Percentiles rank a stretch among this genome's conserved stretches.
Conservation (phyloP, 1,140 invertebrate genomes). For the Saccostrea cuccullata region DNA sequence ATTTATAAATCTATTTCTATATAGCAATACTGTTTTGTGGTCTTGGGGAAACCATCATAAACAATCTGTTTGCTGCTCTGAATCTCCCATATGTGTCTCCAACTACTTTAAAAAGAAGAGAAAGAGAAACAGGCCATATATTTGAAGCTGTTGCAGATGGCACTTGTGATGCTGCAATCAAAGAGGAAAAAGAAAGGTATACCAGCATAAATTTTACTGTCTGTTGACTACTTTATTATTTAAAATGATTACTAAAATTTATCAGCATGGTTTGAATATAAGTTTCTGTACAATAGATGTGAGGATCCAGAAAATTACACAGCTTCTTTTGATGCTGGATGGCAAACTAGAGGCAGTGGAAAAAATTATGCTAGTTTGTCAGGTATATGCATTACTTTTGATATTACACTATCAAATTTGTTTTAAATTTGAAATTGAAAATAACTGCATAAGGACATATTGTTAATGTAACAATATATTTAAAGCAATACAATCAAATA, state of each 20-base stretch:
- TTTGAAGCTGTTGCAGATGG: background rate
- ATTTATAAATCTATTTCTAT: too few species aligned
- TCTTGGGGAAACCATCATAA: background rate
- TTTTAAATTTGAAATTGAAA: background rate
- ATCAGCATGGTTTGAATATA: background rate
- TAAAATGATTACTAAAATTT: too few species aligned
- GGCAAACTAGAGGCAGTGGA: slow-evolving; percentile 19
- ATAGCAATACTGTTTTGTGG: background rate
- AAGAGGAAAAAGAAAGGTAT: background rate
- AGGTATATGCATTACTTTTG: background rate
- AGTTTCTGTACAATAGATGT: background rate
- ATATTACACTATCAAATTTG: background rate
- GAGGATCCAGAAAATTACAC: background rate
- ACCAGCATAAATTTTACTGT: background rate
- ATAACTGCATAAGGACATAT: background rate
- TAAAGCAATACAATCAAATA: background rate
- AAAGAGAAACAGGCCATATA: background rate
- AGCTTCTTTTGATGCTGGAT: slow-evolving; percentile 25
- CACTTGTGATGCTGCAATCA: background rate
- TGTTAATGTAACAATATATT: background rate
- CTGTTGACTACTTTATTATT: too few species aligned
- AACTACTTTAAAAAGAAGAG: background rate
- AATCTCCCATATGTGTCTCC: background rate
- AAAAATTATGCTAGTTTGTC: slow-evolving; percentile 21
- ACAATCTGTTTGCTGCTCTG: background rate